These are phyloP conservation scores for Phalangium opilio DNA, from an alignment of 2,888 invertebrate genomes.

Conservation along the genomic window DNA sequence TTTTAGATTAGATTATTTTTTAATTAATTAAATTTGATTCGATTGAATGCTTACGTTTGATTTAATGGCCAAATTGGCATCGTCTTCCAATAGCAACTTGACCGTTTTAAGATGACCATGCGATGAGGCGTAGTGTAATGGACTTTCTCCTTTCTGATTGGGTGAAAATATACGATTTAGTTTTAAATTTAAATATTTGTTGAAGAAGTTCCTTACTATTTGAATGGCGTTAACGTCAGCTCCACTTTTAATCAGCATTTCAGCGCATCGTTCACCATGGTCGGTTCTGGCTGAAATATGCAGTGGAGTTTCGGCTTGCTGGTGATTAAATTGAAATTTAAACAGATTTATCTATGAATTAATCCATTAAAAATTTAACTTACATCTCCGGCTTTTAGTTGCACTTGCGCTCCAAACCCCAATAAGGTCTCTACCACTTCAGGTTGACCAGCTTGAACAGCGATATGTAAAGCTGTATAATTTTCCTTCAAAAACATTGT, in stretches of 20 bases:
- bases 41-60: too few relatives aligned
- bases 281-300: slow-evolving; percentile 91
- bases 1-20: too few relatives aligned
- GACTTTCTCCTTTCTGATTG: slow-evolving; percentile 66
- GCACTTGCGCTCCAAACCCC: slow-evolving; percentile 94
- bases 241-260: slow-evolving; percentile 94
- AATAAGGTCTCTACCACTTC: slow-evolving; percentile 86
- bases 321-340: background rate
- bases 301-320: slow-evolving; percentile 75
- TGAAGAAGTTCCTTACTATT: slow-evolving; percentile 47
- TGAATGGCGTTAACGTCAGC: slow-evolving; percentile 90
- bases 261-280: slow-evolving; percentile 80
- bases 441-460: slow-evolving; percentile 85
- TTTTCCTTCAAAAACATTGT: slow-evolving; percentile 60
- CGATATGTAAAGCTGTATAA: slow-evolving; percentile 93
- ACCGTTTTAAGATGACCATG: slow-evolving; percentile 79
- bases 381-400: slow-evolving; percentile 50
- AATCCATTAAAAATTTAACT: background rate
- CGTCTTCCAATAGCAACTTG: slow-evolving; percentile 73
- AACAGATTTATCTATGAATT: too few relatives aligned
- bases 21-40: too few relatives aligned
- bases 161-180: slow-evolving; percentile 1
- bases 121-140: slow-evolving; percentile 87
- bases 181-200: too few relatives aligned
- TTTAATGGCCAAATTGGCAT: slow-evolving; percentile 46